Conservation (phyloP, 2,888 invertebrate species). For the Hoplodrina ambigua region DNA sequence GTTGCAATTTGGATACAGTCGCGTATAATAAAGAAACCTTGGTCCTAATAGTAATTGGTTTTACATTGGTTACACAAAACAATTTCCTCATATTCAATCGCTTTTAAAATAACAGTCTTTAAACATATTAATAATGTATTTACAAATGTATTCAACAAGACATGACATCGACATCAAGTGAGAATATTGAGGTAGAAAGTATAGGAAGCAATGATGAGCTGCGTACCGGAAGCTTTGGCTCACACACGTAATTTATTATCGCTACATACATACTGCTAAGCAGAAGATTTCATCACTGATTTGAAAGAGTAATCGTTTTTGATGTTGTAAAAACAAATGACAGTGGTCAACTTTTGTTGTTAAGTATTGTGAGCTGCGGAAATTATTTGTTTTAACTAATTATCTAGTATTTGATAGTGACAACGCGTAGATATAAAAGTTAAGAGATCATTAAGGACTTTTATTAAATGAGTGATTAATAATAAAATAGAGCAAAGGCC, state of each 20-base stretch:
- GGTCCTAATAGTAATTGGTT: no score
- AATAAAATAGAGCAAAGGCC: no score
- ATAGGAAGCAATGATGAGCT: constrained; percentile 47
- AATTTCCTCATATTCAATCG: constrained; percentile 26
- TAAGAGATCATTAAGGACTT: no score
- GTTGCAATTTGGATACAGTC: no score
- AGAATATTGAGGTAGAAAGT: constrained; percentile 51
- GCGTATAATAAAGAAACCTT: no score
- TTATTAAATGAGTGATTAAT: no score
- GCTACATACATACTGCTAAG: not conserved
- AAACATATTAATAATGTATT: constrained; percentile 21
- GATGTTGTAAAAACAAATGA: constrained; percentile 12
- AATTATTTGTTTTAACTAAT: not conserved
- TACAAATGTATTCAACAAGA: constrained; percentile 1
- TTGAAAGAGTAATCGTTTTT: not conserved
- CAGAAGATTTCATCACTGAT: not conserved
- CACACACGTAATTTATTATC: constrained; percentile 16
- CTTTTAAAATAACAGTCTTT: constrained; percentile 18
- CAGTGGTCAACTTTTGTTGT: not conserved
- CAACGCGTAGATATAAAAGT: no score
- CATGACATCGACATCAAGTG: constrained; percentile 2
- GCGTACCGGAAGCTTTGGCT: constrained; percentile 27
- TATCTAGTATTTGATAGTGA: no score
- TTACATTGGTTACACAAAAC: not conserved
- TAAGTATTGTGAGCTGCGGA: not conserved